Conservation (phyloP, 2,888 invertebrate genomes). For the Dioctria linearis region DNA sequence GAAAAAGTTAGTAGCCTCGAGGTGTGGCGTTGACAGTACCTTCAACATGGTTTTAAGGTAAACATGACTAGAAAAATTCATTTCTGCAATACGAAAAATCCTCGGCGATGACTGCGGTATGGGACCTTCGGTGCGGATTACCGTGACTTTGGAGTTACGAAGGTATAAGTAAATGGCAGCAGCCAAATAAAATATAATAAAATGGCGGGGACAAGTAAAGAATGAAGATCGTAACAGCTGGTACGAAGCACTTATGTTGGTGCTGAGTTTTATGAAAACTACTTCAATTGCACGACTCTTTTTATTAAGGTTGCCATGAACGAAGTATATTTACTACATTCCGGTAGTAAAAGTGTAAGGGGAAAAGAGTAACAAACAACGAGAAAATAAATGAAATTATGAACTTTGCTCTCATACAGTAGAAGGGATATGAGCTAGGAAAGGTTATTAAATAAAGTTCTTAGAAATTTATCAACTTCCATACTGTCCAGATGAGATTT, state of each 20-base stretch:
- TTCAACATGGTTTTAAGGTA: constrained; percentile 40
- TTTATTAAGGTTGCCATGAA: constrained; percentile 26
- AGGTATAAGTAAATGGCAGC: constrained; percentile 29
- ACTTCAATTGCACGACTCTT: constrained; percentile 40
- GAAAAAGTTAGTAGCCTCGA: constrained; percentile 15
- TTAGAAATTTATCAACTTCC: too few species aligned
- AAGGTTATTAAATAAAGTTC: too few species aligned
- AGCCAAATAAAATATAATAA: constrained; percentile 22
- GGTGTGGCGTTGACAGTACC: constrained; percentile 47
- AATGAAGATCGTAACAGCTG: constrained; percentile 29
- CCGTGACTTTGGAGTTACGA: background rate
- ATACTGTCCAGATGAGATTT: too few species aligned
- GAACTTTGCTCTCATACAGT: background rate
- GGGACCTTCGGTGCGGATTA: constrained; percentile 22
- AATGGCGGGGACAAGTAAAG: background rate
- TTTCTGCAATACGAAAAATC: constrained; percentile 7
- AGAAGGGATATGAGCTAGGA: background rate
- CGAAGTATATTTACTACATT: constrained; percentile 1
- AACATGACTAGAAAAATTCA: constrained; percentile 46
- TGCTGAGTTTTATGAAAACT: constrained; percentile 36
- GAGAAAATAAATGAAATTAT: constrained; percentile 28
- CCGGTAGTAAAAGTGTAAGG: too few species aligned
- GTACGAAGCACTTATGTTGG: constrained; percentile 13
- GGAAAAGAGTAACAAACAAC: background rate
- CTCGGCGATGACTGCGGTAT: background rate